Evolutionary conservation across 2,113 vertebrate species (phyloP).

Genomic region (Murina feae): DNA sequence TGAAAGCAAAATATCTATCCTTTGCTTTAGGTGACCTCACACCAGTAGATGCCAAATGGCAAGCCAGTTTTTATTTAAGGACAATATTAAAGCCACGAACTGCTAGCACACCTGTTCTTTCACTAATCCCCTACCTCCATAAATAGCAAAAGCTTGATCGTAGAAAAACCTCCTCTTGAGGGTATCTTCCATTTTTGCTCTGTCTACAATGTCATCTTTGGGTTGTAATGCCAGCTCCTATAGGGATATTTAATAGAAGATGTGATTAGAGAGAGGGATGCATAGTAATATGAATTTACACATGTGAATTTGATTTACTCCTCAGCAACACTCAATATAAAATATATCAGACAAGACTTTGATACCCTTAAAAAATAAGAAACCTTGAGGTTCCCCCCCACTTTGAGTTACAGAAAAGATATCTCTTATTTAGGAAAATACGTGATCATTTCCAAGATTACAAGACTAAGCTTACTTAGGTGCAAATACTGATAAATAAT

Average conservation of each 20-base stretch:
- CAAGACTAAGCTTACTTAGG: not conserved
- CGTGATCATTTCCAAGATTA: not conserved
- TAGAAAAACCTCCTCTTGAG: conserved; percentile 98
- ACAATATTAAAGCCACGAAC: not conserved
- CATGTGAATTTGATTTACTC: not conserved
- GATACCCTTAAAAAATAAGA: not conserved
- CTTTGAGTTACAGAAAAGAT: not conserved
- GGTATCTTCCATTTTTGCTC: conserved; percentile 97
- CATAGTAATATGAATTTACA: not conserved
- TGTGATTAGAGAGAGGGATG: not conserved
- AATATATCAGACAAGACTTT: conserved; percentile 29
- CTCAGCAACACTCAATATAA: conserved; percentile 12
- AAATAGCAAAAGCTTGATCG: conserved; percentile 98
- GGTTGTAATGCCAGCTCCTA: conserved; percentile 95
- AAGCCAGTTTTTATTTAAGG: not conserved
- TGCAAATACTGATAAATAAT: not conserved
- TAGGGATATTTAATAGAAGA: not conserved
- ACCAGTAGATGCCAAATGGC: not conserved
- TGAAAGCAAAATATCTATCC: not conserved
- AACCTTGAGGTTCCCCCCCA: not conserved
- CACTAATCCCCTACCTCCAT: conserved; percentile 87
- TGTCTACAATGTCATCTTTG: conserved; percentile 96
- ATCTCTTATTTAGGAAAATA: not conserved
- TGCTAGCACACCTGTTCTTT: not conserved
- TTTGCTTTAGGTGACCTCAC: not conserved